phyloP scores from a whole-genome alignment of 2,888 invertebrate genomes.

The Zele albiditarsus region DNA sequence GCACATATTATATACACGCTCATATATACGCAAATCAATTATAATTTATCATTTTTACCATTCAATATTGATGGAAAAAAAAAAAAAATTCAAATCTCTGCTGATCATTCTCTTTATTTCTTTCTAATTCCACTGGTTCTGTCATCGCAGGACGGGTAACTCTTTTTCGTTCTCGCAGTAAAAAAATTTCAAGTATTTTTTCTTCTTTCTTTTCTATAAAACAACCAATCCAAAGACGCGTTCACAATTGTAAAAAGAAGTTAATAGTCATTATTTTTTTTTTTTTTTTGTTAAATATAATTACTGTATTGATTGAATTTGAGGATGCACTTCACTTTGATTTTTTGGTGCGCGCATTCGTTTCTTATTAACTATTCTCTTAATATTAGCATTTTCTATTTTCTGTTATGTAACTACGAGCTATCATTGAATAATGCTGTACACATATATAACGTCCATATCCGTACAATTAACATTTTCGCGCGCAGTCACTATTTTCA shows the following conservation, averaged over 20 bases:
- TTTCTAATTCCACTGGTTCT: neutral
- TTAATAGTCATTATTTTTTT: constrained; percentile 20
- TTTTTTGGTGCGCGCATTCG: neutral
- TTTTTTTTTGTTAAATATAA: constrained; percentile 29
- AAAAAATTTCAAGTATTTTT: neutral
- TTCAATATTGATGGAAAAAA: neutral
- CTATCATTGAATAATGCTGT: neutral
- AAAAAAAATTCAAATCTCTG: neutral
- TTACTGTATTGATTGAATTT: neutral
- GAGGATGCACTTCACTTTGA: neutral
- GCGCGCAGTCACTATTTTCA: neutral
- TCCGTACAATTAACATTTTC: neutral
- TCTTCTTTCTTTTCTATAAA: neutral
- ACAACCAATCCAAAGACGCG: neutral
- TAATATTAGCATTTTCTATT: neutral
- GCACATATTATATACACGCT: neutral
- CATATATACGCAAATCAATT: neutral
- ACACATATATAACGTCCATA: neutral
- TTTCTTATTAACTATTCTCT: neutral
- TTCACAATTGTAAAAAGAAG: neutral
- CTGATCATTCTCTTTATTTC: neutral
- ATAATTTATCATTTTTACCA: neutral
- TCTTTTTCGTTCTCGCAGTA: neutral
- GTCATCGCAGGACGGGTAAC: neutral
- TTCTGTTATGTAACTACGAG: neutral